Percentiles rank a stretch among this genome's conserved stretches.
Evolutionary conservation across 2,113 vertebrate species (phyloP).

Genomic region (Oreotragus oreotragus): DNA sequence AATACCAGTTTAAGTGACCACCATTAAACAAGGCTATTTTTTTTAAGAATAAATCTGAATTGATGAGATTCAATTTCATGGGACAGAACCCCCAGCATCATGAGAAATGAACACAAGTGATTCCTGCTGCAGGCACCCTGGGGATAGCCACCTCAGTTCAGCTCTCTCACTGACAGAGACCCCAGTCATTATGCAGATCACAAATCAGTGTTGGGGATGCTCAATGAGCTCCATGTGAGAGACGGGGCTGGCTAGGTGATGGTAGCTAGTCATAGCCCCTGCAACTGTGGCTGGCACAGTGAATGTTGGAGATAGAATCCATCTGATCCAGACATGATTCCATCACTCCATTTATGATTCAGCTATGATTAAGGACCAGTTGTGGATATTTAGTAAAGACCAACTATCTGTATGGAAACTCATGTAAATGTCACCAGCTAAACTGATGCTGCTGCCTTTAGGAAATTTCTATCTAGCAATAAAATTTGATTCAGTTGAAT

Average conservation of each 20-base stretch:
- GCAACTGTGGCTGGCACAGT: neutral
- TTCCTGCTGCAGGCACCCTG: neutral
- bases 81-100: neutral
- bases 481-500: neutral
- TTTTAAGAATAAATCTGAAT: neutral
- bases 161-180: neutral
- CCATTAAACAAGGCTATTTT: neutral
- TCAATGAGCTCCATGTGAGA: neutral
- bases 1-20: slow-evolving; percentile 27
- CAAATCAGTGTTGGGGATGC: neutral
- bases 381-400: neutral
- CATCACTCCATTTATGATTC: neutral
- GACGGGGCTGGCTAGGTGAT: too few species aligned
- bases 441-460: neutral
- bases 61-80: neutral
- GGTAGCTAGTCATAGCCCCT: too few species aligned
- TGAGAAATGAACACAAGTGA: neutral
- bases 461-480: neutral
- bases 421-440: neutral
- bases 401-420: neutral
- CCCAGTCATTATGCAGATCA: neutral
- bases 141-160: neutral
- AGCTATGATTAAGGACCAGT: neutral
- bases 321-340: neutral
- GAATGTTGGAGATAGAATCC: neutral